Evolutionary conservation across 2,113 vertebrate species (phyloP).

Genomic region (Bubo scandiacus): DNA sequence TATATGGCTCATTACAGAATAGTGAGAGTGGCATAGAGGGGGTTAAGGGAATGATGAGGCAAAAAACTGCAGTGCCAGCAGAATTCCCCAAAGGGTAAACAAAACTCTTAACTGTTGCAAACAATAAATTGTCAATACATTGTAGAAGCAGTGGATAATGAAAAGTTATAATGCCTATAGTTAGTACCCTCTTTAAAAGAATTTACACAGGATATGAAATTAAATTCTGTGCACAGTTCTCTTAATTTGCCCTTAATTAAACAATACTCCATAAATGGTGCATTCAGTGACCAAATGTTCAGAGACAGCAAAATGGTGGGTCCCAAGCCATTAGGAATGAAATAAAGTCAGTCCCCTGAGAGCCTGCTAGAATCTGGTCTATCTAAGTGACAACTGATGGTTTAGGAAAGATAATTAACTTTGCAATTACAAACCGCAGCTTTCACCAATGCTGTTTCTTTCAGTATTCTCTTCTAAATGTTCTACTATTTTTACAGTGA

Average conservation of each 20-base stretch:
- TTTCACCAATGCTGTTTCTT: conserved; percentile 81
- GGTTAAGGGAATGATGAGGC: conserved; percentile 69
- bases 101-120: conserved; percentile 80
- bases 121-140: conserved; percentile 81
- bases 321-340: conserved; percentile 87
- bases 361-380: conserved; percentile 84
- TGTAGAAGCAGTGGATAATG: conserved; percentile 88
- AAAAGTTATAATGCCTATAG: conserved; percentile 93
- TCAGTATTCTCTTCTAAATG: conserved; percentile 75
- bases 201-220: conserved; percentile 89
- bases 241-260: conserved; percentile 97
- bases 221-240: conserved; percentile 92
- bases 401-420: conserved; percentile 98
- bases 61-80: conserved; percentile 69
- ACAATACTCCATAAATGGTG: conserved; percentile 94
- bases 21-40: conserved; percentile 11
- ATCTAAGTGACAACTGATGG: conserved; percentile 94
- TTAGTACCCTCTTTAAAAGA: conserved; percentile 89
- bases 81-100: conserved; percentile 80
- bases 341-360: conserved; percentile 85
- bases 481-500: conserved; percentile 69
- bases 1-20: neutral
- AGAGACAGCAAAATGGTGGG: conserved; percentile 84
- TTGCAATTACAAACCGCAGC: conserved; percentile 92
- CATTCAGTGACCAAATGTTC: conserved; percentile 94